These are phyloP conservation scores for Squalus acanthias DNA, from an alignment of 2,797 vertebrate species.

Conservation along the genomic window DNA sequence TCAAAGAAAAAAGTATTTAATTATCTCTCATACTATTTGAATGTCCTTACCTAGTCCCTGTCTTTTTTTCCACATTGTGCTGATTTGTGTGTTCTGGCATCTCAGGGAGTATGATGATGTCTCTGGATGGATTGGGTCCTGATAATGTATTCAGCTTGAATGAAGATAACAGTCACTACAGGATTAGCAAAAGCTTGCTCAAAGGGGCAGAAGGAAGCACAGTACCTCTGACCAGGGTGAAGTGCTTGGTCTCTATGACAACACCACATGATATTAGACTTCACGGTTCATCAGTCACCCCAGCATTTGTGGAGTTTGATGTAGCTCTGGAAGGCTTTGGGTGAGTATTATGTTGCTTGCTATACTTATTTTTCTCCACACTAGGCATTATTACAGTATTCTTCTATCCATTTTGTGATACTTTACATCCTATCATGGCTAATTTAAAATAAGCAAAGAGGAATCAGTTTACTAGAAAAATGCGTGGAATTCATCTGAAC, in stretches of 20 bases:
- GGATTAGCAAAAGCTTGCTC: constrained; percentile 90
- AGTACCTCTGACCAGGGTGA: constrained; percentile 91
- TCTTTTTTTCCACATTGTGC: neutral
- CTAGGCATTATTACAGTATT: neutral
- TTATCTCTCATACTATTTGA: neutral
- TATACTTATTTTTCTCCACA: neutral
- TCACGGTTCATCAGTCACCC: constrained; percentile 85
- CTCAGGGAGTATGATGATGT: constrained; percentile 82
- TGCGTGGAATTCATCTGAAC: neutral
- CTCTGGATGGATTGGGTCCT: constrained; percentile 82
- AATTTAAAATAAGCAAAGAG: neutral
- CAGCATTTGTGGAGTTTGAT: constrained; percentile 94
- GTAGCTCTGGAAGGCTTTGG: constrained; percentile 91
- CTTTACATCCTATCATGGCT: neutral
- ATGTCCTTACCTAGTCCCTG: neutral
- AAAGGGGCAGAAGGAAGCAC: constrained; percentile 93
- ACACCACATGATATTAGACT: constrained; percentile 96
- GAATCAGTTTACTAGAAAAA: neutral
- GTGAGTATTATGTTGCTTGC: constrained; percentile 54
- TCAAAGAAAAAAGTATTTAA: neutral
- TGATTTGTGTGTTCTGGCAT: neutral
- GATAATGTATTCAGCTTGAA: constrained; percentile 84
- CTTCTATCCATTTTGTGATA: neutral
- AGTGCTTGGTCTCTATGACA: constrained; percentile 98
- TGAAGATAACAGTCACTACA: constrained; percentile 85